Percentiles rank a stretch among this genome's conserved stretches.
phyloP scores from a whole-genome alignment of 2,113 vertebrate genomes.

The Anolis sagrei region DNA sequence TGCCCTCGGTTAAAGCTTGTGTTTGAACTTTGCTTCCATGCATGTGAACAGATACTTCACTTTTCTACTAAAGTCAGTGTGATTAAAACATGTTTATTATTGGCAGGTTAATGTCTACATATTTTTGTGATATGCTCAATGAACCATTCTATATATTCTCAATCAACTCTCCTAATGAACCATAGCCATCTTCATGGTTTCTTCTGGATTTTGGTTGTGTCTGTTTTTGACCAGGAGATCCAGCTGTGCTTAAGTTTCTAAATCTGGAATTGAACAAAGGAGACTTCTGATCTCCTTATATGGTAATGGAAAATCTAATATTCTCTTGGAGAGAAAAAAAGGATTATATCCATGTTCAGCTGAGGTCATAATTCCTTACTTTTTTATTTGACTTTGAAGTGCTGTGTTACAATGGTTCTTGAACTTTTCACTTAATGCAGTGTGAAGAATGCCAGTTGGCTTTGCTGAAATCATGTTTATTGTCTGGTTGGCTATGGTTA shows the following conservation, averaged over 20 bases:
- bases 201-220: neutral
- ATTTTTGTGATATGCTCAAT: neutral
- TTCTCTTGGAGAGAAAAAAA: slow-evolving; percentile 35
- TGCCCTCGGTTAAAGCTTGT: no score
- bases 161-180: neutral
- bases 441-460: neutral
- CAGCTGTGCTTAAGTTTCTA: neutral
- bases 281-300: slow-evolving; percentile 16
- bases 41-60: neutral
- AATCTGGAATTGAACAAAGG: neutral
- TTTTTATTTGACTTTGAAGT: slow-evolving; percentile 32
- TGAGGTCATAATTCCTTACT: slow-evolving; percentile 22
- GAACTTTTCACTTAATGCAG: slow-evolving; percentile 22
- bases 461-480: neutral
- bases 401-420: neutral
- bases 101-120: neutral
- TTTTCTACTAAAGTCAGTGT: neutral
- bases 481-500: neutral
- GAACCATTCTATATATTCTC: neutral
- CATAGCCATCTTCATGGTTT: neutral
- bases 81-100: neutral
- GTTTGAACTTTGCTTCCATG: neutral
- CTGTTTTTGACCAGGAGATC: slow-evolving; percentile 9
- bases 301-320: slow-evolving; percentile 26
- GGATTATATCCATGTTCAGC: slow-evolving; percentile 28